These are phyloP conservation scores for Danaus plexippus DNA, from an alignment of 1,140 invertebrate genomes.

Conservation along the genomic window DNA sequence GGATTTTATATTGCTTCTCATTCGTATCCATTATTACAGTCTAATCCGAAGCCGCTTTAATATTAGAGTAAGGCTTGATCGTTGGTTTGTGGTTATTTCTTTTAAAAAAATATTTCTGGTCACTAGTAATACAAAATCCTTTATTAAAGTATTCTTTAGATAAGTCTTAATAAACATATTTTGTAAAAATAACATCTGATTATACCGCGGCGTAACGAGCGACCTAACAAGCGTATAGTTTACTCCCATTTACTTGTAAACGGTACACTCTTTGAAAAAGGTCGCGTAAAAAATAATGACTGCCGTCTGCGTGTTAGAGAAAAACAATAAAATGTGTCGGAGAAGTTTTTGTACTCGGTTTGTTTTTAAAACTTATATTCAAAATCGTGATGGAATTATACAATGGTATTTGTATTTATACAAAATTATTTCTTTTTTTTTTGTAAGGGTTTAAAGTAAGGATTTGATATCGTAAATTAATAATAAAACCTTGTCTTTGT, in stretches of 20 bases:
- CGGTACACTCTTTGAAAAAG: slow-evolving; percentile 13
- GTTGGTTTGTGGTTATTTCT: no score
- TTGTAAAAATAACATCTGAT: slow-evolving; percentile 9
- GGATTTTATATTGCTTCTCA: no score
- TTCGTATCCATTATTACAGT: no score
- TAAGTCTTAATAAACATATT: slow-evolving; percentile 9
- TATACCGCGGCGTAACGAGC: slow-evolving; percentile 7
- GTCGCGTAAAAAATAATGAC: slow-evolving; percentile 26
- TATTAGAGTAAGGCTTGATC: no score
- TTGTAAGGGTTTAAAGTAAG: background rate
- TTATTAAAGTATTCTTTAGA: slow-evolving; percentile 4
- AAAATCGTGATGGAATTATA: background rate
- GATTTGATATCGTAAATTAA: no score
- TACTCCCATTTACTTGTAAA: slow-evolving; percentile 24
- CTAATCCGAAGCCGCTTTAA: no score
- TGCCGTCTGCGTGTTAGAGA: background rate
- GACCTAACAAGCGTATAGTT: slow-evolving; percentile 23
- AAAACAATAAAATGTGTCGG: background rate
- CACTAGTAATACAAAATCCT: background rate
- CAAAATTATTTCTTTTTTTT: slow-evolving; percentile 1
- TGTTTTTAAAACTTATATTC: no score
- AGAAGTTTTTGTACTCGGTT: no score
- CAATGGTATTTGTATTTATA: background rate
- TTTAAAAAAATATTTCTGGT: slow-evolving; percentile 9
- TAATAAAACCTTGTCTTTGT: no score